These are phyloP conservation scores for Nasonia oneida DNA, from an alignment of 2,888 invertebrate species.

Conservation along the genomic window DNA sequence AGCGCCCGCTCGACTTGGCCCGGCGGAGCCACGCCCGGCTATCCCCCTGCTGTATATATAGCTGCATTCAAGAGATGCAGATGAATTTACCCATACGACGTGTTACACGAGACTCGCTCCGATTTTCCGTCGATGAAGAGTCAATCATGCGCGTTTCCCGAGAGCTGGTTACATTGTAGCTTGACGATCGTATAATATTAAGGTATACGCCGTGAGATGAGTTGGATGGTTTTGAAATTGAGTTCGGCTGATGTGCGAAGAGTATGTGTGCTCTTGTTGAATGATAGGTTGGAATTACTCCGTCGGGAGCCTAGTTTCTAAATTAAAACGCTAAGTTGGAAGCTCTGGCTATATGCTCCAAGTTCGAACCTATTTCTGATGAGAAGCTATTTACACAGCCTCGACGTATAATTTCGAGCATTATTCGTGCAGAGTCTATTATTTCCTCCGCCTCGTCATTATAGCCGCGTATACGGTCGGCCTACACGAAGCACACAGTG, in stretches of 20 bases:
- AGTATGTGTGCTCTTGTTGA: not conserved
- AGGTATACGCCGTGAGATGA: no score
- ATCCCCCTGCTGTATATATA: not conserved
- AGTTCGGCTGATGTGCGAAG: not conserved
- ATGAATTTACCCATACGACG: not conserved
- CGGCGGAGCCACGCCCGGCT: conserved; percentile 8
- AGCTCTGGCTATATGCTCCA: not conserved
- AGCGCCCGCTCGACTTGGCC: not conserved
- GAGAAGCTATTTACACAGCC: not conserved
- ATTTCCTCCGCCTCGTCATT: no score
- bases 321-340: not conserved
- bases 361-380: not conserved
- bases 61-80: not conserved
- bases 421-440: not conserved
- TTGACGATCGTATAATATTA: no score
- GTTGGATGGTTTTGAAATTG: not conserved
- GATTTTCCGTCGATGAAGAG: not conserved
- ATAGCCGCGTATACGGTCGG: no score
- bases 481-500: no score
- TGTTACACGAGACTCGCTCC: not conserved
- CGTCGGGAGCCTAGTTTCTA: not conserved
- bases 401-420: not conserved
- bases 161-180: no score
- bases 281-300: not conserved
- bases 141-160: no score